These are phyloP conservation scores for Fabriciana adippe DNA, from an alignment of 2,888 invertebrate species.

Conservation along the genomic window DNA sequence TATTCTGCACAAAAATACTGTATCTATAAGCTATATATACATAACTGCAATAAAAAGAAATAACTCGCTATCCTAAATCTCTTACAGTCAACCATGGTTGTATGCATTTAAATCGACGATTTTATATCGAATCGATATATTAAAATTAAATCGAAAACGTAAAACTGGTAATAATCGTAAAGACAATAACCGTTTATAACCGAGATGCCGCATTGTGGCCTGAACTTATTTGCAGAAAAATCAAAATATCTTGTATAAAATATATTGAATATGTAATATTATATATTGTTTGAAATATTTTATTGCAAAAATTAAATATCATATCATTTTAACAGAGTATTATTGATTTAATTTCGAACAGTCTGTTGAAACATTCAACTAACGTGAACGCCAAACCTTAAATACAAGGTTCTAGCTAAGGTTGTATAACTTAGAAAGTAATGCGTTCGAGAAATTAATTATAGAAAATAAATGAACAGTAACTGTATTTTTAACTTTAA, in stretches of 20 bases:
- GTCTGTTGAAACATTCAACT: no score
- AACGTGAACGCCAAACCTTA: no score
- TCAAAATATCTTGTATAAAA: not conserved
- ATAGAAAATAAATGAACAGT: no score
- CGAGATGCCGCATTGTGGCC: constrained; percentile 13
- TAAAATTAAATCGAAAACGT: constrained; percentile 42
- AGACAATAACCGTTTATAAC: constrained; percentile 49
- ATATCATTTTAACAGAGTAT: no score
- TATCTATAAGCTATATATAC: not conserved
- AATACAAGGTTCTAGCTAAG: no score
- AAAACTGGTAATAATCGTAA: constrained; percentile 48
- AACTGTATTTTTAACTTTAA: no score
- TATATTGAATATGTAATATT: not conserved
- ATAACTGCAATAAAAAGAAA: not conserved
- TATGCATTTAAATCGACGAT: constrained; percentile 31
- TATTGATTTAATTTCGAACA: no score
- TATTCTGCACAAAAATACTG: not conserved
- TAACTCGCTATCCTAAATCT: not conserved
- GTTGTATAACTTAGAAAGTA: no score
- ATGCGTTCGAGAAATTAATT: no score
- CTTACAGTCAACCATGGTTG: not conserved
- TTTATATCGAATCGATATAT: constrained; percentile 34
- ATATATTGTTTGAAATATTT: no score
- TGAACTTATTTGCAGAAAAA: constrained; percentile 15
- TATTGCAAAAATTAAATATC: no score